Percentiles rank a stretch among this genome's conserved stretches.
phyloP scores from a whole-genome alignment of 2,797 vertebrate genomes.

The Helicolenus hilgendorfi region DNA sequence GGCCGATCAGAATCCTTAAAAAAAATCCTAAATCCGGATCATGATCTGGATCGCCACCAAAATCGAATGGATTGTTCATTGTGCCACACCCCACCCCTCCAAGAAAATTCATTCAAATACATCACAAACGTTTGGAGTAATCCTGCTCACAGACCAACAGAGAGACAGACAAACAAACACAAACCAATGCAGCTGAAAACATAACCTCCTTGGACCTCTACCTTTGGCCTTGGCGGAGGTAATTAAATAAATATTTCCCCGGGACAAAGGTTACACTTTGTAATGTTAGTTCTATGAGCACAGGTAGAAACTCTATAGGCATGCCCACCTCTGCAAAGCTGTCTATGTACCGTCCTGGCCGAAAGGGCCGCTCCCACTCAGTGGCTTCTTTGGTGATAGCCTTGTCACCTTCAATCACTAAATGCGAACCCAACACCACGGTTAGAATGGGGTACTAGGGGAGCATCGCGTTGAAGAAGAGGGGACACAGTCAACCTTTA shows the following conservation, averaged over 20 bases:
- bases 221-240: too few relatives aligned
- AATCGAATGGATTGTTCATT: too few relatives aligned
- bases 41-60: too few relatives aligned
- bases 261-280: background rate
- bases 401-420: constrained; percentile 1
- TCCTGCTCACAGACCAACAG: too few relatives aligned
- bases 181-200: too few relatives aligned
- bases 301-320: background rate
- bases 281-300: background rate
- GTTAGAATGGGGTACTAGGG: background rate
- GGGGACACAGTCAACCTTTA: background rate
- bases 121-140: too few relatives aligned
- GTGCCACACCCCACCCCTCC: too few relatives aligned
- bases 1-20: too few relatives aligned
- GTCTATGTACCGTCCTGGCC: background rate
- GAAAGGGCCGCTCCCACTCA: background rate
- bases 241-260: background rate
- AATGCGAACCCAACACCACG: background rate
- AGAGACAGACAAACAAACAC: too few relatives aligned
- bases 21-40: too few relatives aligned
- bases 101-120: too few relatives aligned
- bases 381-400: constrained; percentile 8
- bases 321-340: background rate
- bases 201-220: too few relatives aligned
- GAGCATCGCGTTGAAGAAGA: background rate